Conservation (phyloP, 2,113 vertebrate species). For the Malaclemys terrapin region DNA sequence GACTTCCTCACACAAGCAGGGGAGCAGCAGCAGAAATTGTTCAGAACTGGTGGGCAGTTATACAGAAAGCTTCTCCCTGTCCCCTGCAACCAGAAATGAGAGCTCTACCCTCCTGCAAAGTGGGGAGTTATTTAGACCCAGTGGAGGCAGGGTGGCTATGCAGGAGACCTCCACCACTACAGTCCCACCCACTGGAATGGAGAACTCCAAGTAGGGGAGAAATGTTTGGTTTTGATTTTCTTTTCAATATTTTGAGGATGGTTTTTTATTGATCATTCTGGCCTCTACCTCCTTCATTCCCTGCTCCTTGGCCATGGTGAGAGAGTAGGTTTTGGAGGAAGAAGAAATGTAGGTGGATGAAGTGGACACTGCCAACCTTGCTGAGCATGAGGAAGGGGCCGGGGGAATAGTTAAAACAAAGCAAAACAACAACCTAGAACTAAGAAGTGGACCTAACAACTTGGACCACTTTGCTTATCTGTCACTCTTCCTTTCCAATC, state of each 20-base stretch:
- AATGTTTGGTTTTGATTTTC: neutral
- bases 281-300: neutral
- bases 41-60: neutral
- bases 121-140: neutral
- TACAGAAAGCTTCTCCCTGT: neutral
- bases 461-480: too few relatives aligned
- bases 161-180: neutral
- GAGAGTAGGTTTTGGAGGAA: neutral
- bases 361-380: neutral
- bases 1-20: neutral
- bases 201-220: too few relatives aligned
- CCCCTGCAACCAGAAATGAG: neutral
- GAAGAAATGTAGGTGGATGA: neutral
- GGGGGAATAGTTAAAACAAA: neutral
- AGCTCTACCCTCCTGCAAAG: neutral
- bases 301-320: neutral
- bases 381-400: neutral
- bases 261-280: neutral
- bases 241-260: neutral
- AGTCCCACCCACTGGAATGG: neutral
- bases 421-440: neutral
- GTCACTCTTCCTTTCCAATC: too few relatives aligned
- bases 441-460: neutral
- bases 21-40: neutral
- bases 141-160: neutral